These are phyloP conservation scores for Bufotes viridis DNA, from an alignment of 2,797 vertebrate species.

Conservation along the genomic window DNA sequence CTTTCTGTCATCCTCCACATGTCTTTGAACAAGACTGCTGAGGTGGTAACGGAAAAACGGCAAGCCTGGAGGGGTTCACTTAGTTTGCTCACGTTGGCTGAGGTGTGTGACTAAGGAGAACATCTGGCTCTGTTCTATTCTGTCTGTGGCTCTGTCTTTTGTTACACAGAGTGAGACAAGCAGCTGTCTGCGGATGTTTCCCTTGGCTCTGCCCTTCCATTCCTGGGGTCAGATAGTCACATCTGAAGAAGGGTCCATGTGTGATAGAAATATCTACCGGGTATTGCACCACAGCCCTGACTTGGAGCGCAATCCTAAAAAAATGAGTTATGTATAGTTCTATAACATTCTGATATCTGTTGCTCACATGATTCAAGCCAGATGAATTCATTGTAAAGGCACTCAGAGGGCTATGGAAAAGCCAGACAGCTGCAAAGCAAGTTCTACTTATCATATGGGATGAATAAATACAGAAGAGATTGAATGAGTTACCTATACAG, in stretches of 20 bases:
- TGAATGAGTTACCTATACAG: neutral
- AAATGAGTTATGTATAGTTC: neutral
- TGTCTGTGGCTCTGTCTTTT: conserved; percentile 57
- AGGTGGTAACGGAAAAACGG: conserved; percentile 52
- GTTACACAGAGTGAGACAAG: conserved; percentile 55
- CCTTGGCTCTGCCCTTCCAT: conserved; percentile 45
- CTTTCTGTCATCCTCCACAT: neutral
- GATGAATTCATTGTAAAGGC: conserved; percentile 6
- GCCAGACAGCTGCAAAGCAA: conserved; percentile 8
- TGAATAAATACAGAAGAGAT: neutral
- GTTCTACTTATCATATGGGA: neutral
- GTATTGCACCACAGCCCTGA: conserved; percentile 28
- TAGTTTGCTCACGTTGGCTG: conserved; percentile 46
- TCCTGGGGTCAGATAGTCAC: conserved; percentile 43
- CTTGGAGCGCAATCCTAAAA: neutral
- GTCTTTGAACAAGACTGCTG: conserved; percentile 35
- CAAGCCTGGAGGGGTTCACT: conserved; percentile 35
- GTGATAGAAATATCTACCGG: conserved; percentile 32
- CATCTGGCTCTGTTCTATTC: conserved; percentile 55
- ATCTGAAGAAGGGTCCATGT: conserved; percentile 38
- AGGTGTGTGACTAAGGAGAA: conserved; percentile 60
- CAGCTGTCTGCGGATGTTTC: conserved; percentile 58
- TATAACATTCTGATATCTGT: neutral
- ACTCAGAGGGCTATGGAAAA: neutral
- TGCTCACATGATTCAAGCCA: conserved; percentile 25